Base-by-base conservation (phyloP, 2,888 invertebrate genomes). In the Sicus ferrugineus region DNA sequence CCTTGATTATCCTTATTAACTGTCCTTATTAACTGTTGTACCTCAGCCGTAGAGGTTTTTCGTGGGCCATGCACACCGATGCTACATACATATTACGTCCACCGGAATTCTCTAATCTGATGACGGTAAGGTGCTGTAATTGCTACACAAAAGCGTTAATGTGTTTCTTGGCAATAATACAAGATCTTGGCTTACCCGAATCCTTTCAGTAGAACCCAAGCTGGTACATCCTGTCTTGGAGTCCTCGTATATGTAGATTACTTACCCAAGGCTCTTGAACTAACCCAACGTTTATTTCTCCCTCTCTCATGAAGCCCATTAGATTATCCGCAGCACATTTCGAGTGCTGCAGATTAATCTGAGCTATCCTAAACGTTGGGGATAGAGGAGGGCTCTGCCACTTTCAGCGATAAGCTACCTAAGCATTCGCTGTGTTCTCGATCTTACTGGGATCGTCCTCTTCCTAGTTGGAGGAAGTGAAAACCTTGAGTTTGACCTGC, bases 81-180 rank as follows among this genome's bases (percentile, higher is more conserved):
- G n/a, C n/a, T n/a, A n/a, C n/a, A n/a, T n/a, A n/a, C n/a, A n/a
- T n/a, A n/a, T n/a, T n/a, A n/a, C n/a, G n/a, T n/a, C n/a, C n/a
- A n/a, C n/a, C n/a, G n/a, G n/a, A n/a, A n/a, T n/a, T n/a, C n/a
- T n/a, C n/a, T n/a, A n/a, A n/a, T n/a, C n/a, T n/a, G n/a, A n/a
- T n/a, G n/a, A n/a, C n/a, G n/a, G n/a, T n/a, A n/a, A n/a, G n/a
- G n/a, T 30, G 26, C 56, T 9, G 21, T 16, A 30, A 56, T 30
- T 23, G 30, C 26, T 23, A 56, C 56, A 30, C 26, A 56, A 56
- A 56, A 21, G 56, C 56, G 56, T 30, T 30, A 56, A 56, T 56
- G 30, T 56, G 56, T 56, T 56, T 56, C 30, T 56, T 56, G 16
- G 11, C 56, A 28, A 56, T 28, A 56, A 56, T 30, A 16, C 30